Evolutionary conservation across 1,140 invertebrate species (phyloP).

Genomic region (Gryllus bimaculatus): DNA sequence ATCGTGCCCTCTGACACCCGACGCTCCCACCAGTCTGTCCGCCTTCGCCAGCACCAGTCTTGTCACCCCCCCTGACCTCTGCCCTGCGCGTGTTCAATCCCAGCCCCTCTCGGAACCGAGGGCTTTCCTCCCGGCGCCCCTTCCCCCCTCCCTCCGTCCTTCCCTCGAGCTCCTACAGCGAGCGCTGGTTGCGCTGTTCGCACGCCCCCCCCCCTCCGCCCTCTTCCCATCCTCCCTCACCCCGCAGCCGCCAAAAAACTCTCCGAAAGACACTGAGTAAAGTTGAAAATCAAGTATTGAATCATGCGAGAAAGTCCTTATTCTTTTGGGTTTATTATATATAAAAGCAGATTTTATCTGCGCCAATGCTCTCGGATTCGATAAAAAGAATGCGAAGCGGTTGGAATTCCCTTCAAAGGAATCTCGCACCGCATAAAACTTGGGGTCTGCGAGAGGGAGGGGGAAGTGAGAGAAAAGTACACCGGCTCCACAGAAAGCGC

Average conservation of each 20-base stretch:
- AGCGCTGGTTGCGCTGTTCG: neutral
- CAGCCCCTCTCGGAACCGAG: too few relatives aligned
- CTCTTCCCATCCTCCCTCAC: neutral
- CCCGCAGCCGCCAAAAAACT: neutral
- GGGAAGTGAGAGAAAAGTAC: neutral
- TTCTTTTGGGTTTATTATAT: neutral
- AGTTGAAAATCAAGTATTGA: conserved; percentile 1
- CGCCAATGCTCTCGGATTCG: neutral
- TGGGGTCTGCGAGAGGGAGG: neutral
- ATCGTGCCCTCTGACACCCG: too few relatives aligned
- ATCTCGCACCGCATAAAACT: neutral
- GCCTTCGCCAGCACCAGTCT: too few relatives aligned
- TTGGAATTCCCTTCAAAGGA: neutral
- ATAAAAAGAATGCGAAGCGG: neutral
- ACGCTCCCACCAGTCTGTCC: too few relatives aligned
- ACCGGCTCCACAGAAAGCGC: neutral
- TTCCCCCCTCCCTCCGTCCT: neutral
- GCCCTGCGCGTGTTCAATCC: too few relatives aligned
- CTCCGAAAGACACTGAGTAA: neutral
- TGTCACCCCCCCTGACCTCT: too few relatives aligned
- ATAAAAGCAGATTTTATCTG: neutral
- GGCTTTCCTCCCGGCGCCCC: too few relatives aligned
- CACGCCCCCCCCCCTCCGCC: neutral
- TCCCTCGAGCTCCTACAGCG: neutral
- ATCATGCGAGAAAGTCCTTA: neutral